A percentile compares a stretch with the other conserved stretches of the same genome.
phyloP scores from a whole-genome alignment of 2,888 invertebrate genomes.

The Sisyra nigra region DNA sequence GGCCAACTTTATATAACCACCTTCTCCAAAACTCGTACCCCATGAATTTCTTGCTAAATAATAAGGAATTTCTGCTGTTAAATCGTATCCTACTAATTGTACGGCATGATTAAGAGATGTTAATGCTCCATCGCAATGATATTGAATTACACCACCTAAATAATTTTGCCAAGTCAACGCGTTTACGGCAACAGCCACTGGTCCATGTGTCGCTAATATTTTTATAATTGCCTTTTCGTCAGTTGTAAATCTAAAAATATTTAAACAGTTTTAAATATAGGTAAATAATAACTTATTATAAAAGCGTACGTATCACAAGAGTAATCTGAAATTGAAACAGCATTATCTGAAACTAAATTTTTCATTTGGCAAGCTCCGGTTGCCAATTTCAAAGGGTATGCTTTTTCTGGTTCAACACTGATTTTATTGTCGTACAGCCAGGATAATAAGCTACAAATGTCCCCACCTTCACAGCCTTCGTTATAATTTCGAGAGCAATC shows the following conservation, averaged over 20 bases:
- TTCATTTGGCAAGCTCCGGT: slow-evolving; percentile 30
- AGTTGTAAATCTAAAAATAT: slow-evolving; percentile 13
- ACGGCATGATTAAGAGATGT: slow-evolving; percentile 64
- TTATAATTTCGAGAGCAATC: slow-evolving; percentile 63
- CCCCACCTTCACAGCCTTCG: slow-evolving; percentile 65
- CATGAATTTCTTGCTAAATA: slow-evolving; percentile 79
- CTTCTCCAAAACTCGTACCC: slow-evolving; percentile 59
- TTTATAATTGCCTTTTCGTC: slow-evolving; percentile 44
- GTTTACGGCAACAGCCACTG: slow-evolving; percentile 66
- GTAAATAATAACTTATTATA: slow-evolving; percentile 1
- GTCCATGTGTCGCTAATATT: slow-evolving; percentile 51
- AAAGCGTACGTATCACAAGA: slow-evolving; percentile 50
- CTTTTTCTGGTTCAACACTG: slow-evolving; percentile 34
- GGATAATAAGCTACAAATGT: slow-evolving; percentile 58
- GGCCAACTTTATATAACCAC: slow-evolving; percentile 61
- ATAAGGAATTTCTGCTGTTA: slow-evolving; percentile 51
- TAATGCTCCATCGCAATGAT: slow-evolving; percentile 49
- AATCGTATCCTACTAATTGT: slow-evolving; percentile 68
- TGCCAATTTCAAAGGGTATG: slow-evolving; percentile 44
- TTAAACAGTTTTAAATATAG: background rate
- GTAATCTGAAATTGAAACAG: slow-evolving; percentile 34
- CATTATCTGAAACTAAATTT: slow-evolving; percentile 23
- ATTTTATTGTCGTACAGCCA: slow-evolving; percentile 47
- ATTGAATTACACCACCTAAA: slow-evolving; percentile 68
- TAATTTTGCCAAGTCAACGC: slow-evolving; percentile 78